Percentiles rank a stretch among this genome's conserved stretches.
These are phyloP conservation scores for Hyles euphorbiae DNA, from an alignment of 1,140 invertebrate species.

Conservation along the genomic window DNA sequence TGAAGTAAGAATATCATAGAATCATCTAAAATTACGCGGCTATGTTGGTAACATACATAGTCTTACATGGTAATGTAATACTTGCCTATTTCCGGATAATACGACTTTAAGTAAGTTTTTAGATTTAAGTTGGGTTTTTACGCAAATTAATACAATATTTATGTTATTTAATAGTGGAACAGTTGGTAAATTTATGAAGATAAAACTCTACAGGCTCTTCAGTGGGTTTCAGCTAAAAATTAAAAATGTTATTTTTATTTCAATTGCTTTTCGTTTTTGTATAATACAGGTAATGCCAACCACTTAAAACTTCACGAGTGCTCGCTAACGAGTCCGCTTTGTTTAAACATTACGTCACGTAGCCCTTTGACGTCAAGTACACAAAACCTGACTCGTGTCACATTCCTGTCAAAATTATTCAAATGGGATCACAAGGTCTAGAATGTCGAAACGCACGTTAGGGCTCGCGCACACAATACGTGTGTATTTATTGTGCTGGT, in stretches of 20 bases:
- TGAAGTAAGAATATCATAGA: too few relatives aligned
- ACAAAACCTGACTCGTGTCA: slow-evolving; percentile 5
- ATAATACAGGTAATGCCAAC: not conserved
- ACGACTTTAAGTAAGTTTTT: too few relatives aligned
- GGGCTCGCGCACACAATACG: too few relatives aligned
- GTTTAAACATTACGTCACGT: not conserved
- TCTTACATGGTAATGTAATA: too few relatives aligned
- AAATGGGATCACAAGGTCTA: slow-evolving; percentile 7
- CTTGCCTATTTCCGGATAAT: too few relatives aligned
- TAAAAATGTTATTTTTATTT: not conserved
- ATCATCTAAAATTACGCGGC: too few relatives aligned
- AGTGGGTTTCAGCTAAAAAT: not conserved
- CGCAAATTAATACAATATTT: not conserved
- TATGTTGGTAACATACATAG: too few relatives aligned
- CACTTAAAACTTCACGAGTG: slow-evolving; percentile 2
- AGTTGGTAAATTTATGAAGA: not conserved
- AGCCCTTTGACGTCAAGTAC: not conserved
- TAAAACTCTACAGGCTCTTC: not conserved
- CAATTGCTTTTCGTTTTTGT: not conserved
- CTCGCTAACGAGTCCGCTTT: not conserved
- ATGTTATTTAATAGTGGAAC: not conserved
- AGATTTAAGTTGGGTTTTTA: too few relatives aligned
- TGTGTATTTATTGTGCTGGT: too few relatives aligned
- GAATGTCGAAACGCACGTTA: not conserved
- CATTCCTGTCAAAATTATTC: slow-evolving; percentile 6